Base-by-base conservation (phyloP, 2,888 invertebrate species). In the Dysmachus trigonus region DNA sequence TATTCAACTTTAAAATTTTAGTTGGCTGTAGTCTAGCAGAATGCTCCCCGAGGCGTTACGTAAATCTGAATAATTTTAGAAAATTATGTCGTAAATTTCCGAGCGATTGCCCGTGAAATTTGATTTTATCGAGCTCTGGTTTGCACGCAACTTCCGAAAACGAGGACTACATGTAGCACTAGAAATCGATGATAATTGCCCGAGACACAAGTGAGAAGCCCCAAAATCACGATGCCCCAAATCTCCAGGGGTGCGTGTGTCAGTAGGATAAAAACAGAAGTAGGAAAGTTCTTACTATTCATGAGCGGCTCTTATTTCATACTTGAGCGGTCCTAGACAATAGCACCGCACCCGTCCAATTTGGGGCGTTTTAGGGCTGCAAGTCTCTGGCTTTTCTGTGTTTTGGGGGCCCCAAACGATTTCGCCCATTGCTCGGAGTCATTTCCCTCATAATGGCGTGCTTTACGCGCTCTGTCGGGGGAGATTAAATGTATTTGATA, bases 131-230 rank as follows among this genome's bases (percentile, higher is more conserved):
- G 51, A 4, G 38, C 8, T 62, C 18, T 38, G 76, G 18, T 13
- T 76, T 35, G 38, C 76, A 76, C 76, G 76, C 76, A 76, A 76
- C 76, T 76, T 22, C 33, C 31, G 33, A 33, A 73, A 35, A 22
- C n/a, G 38, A 30, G 31, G n/a, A n/a, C 13, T 27, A 79, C n/a
- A 15, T 47, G n/a, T 79, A 47, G 13, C 15, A 18, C n/a, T n/a
- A 22, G 30, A 79, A 79, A 79, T 79, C 79, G 51, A 79, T 79
- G 79, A 30, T 51, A 79, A 47, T 47, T 47, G 51, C 79, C 30
- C 18, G 31, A 27, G 41, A 30, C 13, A 47, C 41, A 30, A 27
- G 22, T 33, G 35, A 79, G 47, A 51, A 79, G 47, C 31, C 31
- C 22, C 35, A 76, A 76, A n/a, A 62, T 76, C 38, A 31, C 38